phyloP scores from a whole-genome alignment of 1,140 invertebrate genomes.

The Ctenoplectra terminalis region DNA sequence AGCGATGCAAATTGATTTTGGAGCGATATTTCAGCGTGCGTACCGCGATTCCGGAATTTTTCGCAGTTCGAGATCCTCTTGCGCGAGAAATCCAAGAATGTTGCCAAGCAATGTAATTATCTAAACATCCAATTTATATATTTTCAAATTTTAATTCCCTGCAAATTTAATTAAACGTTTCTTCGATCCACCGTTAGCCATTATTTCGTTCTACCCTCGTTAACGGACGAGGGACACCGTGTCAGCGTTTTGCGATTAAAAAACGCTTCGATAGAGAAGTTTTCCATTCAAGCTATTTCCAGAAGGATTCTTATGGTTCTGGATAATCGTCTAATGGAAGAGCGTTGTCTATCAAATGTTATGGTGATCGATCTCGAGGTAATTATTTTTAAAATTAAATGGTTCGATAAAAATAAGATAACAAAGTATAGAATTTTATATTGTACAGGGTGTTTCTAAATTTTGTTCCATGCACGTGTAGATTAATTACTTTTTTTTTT shows the following conservation, averaged over 20 bases:
- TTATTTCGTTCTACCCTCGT: constrained; percentile 77
- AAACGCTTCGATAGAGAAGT: constrained; percentile 73
- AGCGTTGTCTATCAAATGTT: constrained; percentile 79
- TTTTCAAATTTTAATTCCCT: too few species aligned
- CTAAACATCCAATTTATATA: too few species aligned
- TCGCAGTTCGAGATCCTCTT: constrained; percentile 79
- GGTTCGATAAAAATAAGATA: too few species aligned
- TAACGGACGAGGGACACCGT: constrained; percentile 80
- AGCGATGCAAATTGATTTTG: constrained; percentile 82
- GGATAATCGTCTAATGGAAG: constrained; percentile 77
- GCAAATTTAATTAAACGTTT: not conserved
- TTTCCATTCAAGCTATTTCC: constrained; percentile 74
- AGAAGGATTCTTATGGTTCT: constrained; percentile 80
- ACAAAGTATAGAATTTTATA: not conserved
- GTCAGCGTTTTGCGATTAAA: constrained; percentile 77
- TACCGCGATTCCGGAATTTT: constrained; percentile 82
- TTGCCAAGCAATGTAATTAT: constrained; percentile 74
- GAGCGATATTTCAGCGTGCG: constrained; percentile 82
- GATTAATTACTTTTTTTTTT: too few species aligned
- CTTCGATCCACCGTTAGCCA: constrained; percentile 63
- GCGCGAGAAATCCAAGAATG: constrained; percentile 77
- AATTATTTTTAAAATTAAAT: not conserved
- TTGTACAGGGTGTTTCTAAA: too few species aligned
- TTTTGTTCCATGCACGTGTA: too few species aligned
- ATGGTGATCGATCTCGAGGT: constrained; percentile 81